phyloP scores from a whole-genome alignment of 2,888 invertebrate species.

The Byasa hedistus region DNA sequence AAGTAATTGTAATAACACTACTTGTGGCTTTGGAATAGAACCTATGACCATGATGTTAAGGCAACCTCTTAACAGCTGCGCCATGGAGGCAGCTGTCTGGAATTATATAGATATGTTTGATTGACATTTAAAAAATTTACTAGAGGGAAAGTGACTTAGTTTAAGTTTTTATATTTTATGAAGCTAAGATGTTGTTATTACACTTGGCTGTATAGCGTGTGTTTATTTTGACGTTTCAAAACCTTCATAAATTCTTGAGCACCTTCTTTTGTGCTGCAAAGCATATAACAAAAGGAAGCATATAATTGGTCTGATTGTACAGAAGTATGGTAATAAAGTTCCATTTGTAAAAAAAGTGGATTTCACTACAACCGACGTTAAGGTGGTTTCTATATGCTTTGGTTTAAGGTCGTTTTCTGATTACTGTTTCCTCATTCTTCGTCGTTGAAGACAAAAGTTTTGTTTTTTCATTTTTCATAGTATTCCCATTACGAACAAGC shows the following conservation, averaged over 20 bases:
- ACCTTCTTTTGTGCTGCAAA: slow-evolving; percentile 18
- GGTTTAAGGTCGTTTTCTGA: slow-evolving; percentile 26
- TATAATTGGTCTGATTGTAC: slow-evolving; percentile 25
- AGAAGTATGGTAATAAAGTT: slow-evolving; percentile 29
- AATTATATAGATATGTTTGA: no score
- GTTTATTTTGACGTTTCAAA: slow-evolving; percentile 15
- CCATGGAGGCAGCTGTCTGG: no score
- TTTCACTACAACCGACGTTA: slow-evolving; percentile 8
- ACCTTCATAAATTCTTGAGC: slow-evolving; percentile 18
- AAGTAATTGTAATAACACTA: no score
- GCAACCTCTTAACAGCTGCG: no score
- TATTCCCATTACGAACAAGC: slow-evolving; percentile 27
- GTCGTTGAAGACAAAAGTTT: slow-evolving; percentile 17
- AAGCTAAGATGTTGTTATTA: not conserved
- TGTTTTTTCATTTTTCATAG: slow-evolving; percentile 14
- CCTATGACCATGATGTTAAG: no score
- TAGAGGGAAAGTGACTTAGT: no score
- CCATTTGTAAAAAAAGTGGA: slow-evolving; percentile 20
- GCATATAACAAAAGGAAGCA: slow-evolving; percentile 19
- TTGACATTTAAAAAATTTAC: no score
- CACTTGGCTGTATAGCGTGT: slow-evolving; percentile 5
- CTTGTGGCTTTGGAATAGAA: no score
- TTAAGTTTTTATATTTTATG: not conserved
- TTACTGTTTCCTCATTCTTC: slow-evolving; percentile 19
- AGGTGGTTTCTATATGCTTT: slow-evolving; percentile 24